Evolutionary conservation across 2,797 vertebrate species (phyloP).

Genomic region (Pagetopsis macropterus): DNA sequence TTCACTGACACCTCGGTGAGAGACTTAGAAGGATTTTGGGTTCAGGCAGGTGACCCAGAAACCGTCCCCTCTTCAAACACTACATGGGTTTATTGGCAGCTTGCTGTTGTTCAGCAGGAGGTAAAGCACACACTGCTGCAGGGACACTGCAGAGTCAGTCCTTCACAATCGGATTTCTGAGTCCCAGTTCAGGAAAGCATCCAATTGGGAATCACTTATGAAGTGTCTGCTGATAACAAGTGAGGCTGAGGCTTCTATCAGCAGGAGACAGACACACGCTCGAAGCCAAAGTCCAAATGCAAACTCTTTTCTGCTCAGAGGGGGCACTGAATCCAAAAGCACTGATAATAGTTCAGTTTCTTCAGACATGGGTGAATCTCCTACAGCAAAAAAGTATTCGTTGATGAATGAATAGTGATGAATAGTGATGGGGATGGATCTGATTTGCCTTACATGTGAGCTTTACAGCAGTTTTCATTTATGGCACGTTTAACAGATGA

Average conservation of each 20-base stretch:
- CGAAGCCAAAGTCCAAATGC: constrained; percentile 42
- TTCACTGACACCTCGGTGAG: constrained; percentile 45
- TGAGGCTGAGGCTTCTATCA: constrained; percentile 64
- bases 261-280: constrained; percentile 44
- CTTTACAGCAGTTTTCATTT: no score
- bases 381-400: no score
- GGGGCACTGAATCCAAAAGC: constrained; percentile 20
- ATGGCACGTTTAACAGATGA: no score
- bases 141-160: constrained; percentile 55
- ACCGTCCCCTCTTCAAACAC: constrained; percentile 50
- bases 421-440: no score
- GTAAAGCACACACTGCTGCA: constrained; percentile 45
- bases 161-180: constrained; percentile 63
- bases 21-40: constrained; percentile 48
- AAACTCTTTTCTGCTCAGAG: constrained; percentile 24
- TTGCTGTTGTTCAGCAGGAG: constrained; percentile 52
- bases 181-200: constrained; percentile 59
- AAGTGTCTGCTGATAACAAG: constrained; percentile 73
- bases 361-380: not conserved
- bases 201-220: constrained; percentile 76
- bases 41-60: constrained; percentile 13
- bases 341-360: not conserved
- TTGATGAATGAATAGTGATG: no score
- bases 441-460: no score
- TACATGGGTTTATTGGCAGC: constrained; percentile 65